phyloP scores from a whole-genome alignment of 1,140 invertebrate genomes.

The Scaptodrosophila lebanonensis region DNA sequence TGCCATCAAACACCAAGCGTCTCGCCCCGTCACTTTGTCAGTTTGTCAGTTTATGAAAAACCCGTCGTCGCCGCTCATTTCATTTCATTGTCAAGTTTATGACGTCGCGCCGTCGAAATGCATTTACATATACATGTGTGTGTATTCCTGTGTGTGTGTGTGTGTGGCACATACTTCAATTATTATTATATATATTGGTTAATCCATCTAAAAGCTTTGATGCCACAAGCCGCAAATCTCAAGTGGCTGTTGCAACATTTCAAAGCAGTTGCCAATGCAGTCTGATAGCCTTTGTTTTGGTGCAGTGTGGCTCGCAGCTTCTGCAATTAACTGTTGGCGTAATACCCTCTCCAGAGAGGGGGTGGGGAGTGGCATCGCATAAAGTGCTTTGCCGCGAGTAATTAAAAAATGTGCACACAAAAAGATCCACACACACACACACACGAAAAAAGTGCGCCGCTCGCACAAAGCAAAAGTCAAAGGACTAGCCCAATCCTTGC shows the following conservation, averaged over 20 bases:
- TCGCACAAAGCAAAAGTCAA: conserved; percentile 41
- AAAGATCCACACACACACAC: conserved; percentile 45
- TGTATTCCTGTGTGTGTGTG: too few relatives aligned
- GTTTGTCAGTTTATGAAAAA: too few relatives aligned
- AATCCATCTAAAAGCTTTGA: conserved; percentile 71
- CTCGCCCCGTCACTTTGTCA: too few relatives aligned
- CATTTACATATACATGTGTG: conserved; percentile 18
- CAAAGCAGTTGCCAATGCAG: conserved; percentile 29
- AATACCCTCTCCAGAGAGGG: too few relatives aligned
- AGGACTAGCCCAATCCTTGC: conserved; percentile 1
- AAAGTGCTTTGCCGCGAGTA: conserved; percentile 55
- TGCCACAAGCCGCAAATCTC: conserved; percentile 49
- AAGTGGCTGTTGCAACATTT: conserved; percentile 51
- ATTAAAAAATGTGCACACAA: conserved; percentile 66
- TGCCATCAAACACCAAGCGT: too few relatives aligned
- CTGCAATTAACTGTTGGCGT: too few relatives aligned
- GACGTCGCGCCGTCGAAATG: conserved; percentile 2
- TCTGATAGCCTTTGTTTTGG: too few relatives aligned
- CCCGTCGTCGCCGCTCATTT: conserved; percentile 12
- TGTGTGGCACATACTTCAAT: conserved; percentile 19
- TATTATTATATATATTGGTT: conserved; percentile 65
- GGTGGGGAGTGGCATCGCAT: too few relatives aligned
- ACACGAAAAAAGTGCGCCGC: conserved; percentile 18
- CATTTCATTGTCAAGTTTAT: conserved; percentile 63
- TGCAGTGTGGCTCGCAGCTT: too few relatives aligned